Evolutionary conservation across 2,113 vertebrate genomes (phyloP), one percentile per base, ranked within the genome.

Genomic region (Pollachius pollachius): DNA sequence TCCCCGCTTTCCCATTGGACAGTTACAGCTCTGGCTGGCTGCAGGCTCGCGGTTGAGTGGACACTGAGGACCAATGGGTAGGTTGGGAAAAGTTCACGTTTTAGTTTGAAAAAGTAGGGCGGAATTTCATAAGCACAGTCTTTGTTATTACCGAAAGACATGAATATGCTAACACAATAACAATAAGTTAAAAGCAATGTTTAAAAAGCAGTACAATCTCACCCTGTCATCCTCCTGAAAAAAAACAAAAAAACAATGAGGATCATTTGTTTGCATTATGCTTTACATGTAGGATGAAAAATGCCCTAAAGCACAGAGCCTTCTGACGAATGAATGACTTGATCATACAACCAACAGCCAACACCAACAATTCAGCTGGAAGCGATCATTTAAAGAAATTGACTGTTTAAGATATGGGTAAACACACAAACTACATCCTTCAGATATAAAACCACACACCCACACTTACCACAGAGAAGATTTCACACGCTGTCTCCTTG

Each of bases 401-500:
- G 4, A 34, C 30, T 34, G 30, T 34, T 34, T 34, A 34, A 34
- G 30, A 34, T 34, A 34, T 34, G 30, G 30, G 30, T 34, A 34
- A 34, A 34, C 30, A 34, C 30, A 34, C 30, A 34, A 34, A 34
- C 30, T 34, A 34, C 6, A 34, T 34, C 30, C 30, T 34, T 34
- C 30, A 34, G 30, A 34, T 34, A 34, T 34, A 34, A 34, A 34
- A 34, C 30, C 30, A 17, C 56, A 58, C 16, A 58, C 56, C 15
- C 56, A 56, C n/a, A 27, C 25, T 89, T 78, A 94, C 93, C 89
- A 94, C 92, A 58, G 89, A 90, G 82, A 86, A 93, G 73, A 94
- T 94, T 81, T 94, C 93, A 87, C 93, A 94, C 2, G 93, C 92
- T 0, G 93, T 94, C 81, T 94, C 93, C 66, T 91, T 86, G 67